Conservation (phyloP, 2,113 vertebrate genomes). For the Megalops atlanticus region DNA sequence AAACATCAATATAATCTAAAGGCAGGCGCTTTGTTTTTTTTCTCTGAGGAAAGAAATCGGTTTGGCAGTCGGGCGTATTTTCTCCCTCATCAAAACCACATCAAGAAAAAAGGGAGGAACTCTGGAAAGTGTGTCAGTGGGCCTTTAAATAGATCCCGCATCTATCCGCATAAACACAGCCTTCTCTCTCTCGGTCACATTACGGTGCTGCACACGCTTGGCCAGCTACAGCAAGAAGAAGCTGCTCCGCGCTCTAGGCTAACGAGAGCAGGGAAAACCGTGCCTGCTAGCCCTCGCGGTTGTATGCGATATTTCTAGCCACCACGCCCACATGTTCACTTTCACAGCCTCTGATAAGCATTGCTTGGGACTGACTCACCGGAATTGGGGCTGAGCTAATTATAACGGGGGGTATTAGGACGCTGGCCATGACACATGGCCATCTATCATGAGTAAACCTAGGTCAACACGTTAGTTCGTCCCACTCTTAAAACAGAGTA, state of each 20-base stretch:
- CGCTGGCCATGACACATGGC: background rate
- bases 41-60: background rate
- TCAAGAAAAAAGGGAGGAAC: background rate
- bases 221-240: background rate
- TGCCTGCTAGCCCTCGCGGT: background rate
- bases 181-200: background rate
- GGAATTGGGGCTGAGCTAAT: constrained; percentile 4
- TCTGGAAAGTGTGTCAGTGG: background rate
- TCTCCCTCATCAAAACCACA: background rate
- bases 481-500: background rate
- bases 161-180: background rate
- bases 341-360: background rate
- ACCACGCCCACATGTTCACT: background rate
- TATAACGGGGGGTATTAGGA: background rate
- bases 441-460: background rate
- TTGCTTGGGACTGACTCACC: constrained; percentile 7
- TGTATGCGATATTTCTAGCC: background rate
- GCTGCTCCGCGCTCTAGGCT: background rate
- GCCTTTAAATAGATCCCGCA: background rate
- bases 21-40: background rate
- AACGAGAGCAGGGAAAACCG: background rate
- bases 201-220: no score
- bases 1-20: background rate
- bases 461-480: background rate
- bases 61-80: no score